Evolutionary conservation across 2,888 invertebrate genomes (phyloP), one percentile per base, ranked within the genome.

Genomic region (Phengaris arion): DNA sequence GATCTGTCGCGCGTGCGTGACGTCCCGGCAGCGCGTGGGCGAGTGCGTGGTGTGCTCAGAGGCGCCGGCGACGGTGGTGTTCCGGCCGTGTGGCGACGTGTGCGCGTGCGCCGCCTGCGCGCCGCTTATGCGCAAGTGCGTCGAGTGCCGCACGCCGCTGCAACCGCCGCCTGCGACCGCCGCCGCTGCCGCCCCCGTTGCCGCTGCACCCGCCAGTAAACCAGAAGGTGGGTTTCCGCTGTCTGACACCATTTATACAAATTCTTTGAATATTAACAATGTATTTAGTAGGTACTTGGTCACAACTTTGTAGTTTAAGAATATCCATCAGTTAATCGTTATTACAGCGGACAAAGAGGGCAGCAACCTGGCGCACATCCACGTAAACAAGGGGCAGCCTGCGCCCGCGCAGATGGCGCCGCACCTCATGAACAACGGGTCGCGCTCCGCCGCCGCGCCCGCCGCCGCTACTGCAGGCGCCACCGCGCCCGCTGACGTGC

Each of bases 41-140:
- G 99, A 99, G 93, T 99, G 99, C 91, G 95, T 98, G 81, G 98
- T 99, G 59, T 99, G 99, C 90, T 98, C 98, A 22, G 98, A 98
- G 92, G 97, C 97, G 89, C 97, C 98, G 84, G 97, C 99, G 46
- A 96, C 97, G 35, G 97, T 98, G 76, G 95, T 99, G 86, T 99
- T 98, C 94, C 97, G 97, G 81, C 99, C 99, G 48, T 99, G 99
- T 92, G 97, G 97, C 74, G 98, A 99, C 93, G 98, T 99, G 96
- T 97, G 97, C 93, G 98, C 97, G 35, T 98, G 98, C 94, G 90
- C 89, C 70, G 86, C 96, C 82, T 99, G 99, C 92, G 97, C 98
- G 78, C 96, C 96, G 80, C 95, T 99, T 83, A 98, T 99, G 98
- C 98, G 98, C 94, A 99, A 99, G 94, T 99, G 99, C 93, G 98